These are phyloP conservation scores for Drosophila imparisetae DNA, from an alignment of 2,888 invertebrate genomes.

Conservation along the genomic window DNA sequence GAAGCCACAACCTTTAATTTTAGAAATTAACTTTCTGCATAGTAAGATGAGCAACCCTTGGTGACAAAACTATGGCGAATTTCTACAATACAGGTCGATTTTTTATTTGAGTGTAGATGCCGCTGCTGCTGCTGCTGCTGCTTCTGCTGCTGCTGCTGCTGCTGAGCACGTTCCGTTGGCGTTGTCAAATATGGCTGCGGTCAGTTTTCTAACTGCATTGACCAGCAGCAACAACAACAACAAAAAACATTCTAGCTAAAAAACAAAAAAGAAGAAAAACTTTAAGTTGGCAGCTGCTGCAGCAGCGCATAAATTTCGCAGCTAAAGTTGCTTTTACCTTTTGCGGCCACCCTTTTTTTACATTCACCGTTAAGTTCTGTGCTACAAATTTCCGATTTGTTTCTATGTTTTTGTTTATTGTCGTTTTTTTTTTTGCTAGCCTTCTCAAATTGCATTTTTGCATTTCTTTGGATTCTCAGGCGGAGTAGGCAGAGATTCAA, in stretches of 20 bases:
- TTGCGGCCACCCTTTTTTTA: conserved; percentile 74
- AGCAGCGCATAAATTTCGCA: conserved; percentile 66
- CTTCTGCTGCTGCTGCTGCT: background rate
- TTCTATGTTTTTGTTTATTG: conserved; percentile 19
- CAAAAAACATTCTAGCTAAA: conserved; percentile 11
- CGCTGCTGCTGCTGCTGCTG: too few relatives aligned
- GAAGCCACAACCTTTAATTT: too few relatives aligned
- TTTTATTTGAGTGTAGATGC: background rate
- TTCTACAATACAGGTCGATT: background rate
- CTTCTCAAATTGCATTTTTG: conserved; percentile 21
- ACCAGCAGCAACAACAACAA: conserved; percentile 32
- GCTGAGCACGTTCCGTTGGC: conserved; percentile 65
- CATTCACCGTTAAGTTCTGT: conserved; percentile 69
- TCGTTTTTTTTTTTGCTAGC: background rate
- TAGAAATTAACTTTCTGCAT: background rate
- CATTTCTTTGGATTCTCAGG: conserved; percentile 24
- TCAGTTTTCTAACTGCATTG: conserved; percentile 66
- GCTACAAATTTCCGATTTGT: conserved; percentile 59
- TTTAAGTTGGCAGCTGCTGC: conserved; percentile 34
- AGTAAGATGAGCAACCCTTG: background rate
- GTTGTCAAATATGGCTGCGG: conserved; percentile 77
- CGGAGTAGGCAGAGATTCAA: conserved; percentile 49
- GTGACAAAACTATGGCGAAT: background rate
- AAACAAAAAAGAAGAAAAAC: conserved; percentile 40
- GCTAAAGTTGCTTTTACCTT: conserved; percentile 74